Percentiles rank a stretch among this genome's conserved stretches.
These are phyloP conservation scores for Parazoanthus atlanticus DNA, from an alignment of 92 coral and sea anemone genomes.

Conservation along the genomic window DNA sequence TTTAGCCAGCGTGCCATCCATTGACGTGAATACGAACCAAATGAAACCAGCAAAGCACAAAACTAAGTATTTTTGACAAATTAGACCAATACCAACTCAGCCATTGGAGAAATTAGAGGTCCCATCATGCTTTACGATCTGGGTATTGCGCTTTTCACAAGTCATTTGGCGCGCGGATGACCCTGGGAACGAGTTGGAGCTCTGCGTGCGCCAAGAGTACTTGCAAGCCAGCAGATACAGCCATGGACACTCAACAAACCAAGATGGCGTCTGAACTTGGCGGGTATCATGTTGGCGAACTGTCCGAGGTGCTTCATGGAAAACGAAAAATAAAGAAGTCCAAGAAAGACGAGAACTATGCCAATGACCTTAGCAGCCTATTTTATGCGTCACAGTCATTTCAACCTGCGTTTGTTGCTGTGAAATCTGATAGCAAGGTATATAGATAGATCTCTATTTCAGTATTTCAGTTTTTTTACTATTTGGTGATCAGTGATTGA, in stretches of 20 bases:
- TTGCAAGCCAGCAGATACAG: conserved; percentile 24
- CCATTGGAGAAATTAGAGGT: too few relatives aligned
- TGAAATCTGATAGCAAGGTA: conserved; percentile 48
- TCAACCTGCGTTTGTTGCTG: conserved; percentile 78
- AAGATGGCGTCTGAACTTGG: conserved; percentile 81
- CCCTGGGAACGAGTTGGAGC: background rate
- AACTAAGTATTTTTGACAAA: too few relatives aligned
- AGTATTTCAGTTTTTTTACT: too few relatives aligned
- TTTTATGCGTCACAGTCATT: conserved; percentile 49
- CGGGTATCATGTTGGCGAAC: conserved; percentile 85
- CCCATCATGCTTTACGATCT: too few relatives aligned
- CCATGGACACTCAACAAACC: background rate
- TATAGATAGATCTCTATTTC: too few relatives aligned
- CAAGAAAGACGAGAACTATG: conserved; percentile 5
- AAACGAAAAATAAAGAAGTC: conserved; percentile 39
- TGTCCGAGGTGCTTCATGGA: conserved; percentile 69
- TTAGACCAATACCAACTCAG: too few relatives aligned
- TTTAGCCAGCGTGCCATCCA: too few relatives aligned
- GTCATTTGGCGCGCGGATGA: background rate
- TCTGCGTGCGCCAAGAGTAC: conserved; percentile 17
- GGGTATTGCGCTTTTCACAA: too few relatives aligned
- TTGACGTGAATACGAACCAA: too few relatives aligned
- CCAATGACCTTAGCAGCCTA: conserved; percentile 55
- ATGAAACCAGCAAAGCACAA: too few relatives aligned
- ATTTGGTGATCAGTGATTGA: too few relatives aligned